A percentile compares a stretch with the other conserved stretches of the same genome.
phyloP scores from a whole-genome alignment of 1,140 invertebrate genomes.

The Panulirus ornatus region DNA sequence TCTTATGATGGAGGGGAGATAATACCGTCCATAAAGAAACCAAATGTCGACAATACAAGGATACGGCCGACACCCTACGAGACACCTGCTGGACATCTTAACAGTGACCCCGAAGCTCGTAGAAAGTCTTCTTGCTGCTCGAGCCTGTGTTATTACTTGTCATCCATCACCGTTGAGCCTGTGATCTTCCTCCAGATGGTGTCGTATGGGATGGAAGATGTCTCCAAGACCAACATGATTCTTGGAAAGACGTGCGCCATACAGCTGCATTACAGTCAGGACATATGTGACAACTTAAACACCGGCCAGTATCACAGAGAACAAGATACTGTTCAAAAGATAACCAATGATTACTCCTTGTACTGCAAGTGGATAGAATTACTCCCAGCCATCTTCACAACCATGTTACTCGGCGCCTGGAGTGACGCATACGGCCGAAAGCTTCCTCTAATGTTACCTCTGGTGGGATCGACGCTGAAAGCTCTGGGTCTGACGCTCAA shows the following conservation, averaged over 20 bases:
- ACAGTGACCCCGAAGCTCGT: too few species aligned
- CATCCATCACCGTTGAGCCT: slow-evolving; percentile 45
- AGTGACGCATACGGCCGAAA: slow-evolving; percentile 38
- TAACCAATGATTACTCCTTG: slow-evolving; percentile 23
- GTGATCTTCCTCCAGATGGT: slow-evolving; percentile 31
- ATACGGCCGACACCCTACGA: too few species aligned
- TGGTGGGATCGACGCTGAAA: slow-evolving; percentile 33
- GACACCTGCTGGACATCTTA: too few species aligned
- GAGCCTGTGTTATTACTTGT: too few species aligned
- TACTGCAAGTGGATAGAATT: slow-evolving; percentile 34
- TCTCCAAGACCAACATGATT: slow-evolving; percentile 49
- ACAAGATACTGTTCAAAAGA: slow-evolving; percentile 32
- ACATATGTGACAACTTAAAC: slow-evolving; percentile 37
- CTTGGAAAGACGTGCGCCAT: slow-evolving; percentile 45
- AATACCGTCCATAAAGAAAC: too few species aligned
- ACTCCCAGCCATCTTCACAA: not conserved
- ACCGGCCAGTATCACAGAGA: slow-evolving; percentile 28
- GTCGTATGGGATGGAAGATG: not conserved
- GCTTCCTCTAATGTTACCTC: slow-evolving; percentile 28
- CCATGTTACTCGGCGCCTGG: slow-evolving; percentile 46
- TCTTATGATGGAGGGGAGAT: too few species aligned
- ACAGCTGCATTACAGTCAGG: slow-evolving; percentile 29
- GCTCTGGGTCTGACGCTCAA: not conserved
- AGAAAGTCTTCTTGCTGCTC: too few species aligned
- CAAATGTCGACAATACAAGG: too few species aligned